phyloP scores from a whole-genome alignment of 2,797 vertebrate species.

The Macropus fuliginosus region DNA sequence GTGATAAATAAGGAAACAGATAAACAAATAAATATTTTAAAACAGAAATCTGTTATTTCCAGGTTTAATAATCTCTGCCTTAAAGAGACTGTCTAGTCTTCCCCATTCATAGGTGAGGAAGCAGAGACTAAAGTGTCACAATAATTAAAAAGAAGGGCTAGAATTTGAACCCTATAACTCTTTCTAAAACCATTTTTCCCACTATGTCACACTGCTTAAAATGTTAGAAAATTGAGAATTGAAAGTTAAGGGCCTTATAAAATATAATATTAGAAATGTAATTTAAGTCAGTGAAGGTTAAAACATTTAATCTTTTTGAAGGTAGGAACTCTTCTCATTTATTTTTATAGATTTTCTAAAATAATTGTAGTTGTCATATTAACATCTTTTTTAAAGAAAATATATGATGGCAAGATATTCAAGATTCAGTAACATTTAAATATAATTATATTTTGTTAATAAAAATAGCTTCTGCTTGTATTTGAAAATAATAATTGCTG shows the following conservation, averaged over 20 bases:
- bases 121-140: background rate
- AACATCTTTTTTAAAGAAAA: background rate
- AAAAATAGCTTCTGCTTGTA: background rate
- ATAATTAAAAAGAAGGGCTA: background rate
- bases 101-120: background rate
- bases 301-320: background rate
- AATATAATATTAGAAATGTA: background rate
- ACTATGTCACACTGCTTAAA: background rate
- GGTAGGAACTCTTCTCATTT: background rate
- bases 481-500: background rate
- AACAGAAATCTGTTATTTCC: too few species aligned
- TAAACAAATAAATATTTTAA: too few species aligned
- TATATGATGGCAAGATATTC: background rate
- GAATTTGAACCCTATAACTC: background rate
- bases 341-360: background rate
- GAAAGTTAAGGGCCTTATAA: background rate
- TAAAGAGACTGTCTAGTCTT: background rate
- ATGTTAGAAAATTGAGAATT: background rate
- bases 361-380: background rate
- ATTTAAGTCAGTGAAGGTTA: background rate
- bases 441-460: background rate
- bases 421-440: background rate
- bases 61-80: background rate
- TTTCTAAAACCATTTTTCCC: background rate
- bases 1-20: too few species aligned